Percentiles rank a stretch among this genome's conserved stretches.
Evolutionary conservation across 2,113 vertebrate species (phyloP).

Genomic region (Apistogramma diplotaenia): DNA sequence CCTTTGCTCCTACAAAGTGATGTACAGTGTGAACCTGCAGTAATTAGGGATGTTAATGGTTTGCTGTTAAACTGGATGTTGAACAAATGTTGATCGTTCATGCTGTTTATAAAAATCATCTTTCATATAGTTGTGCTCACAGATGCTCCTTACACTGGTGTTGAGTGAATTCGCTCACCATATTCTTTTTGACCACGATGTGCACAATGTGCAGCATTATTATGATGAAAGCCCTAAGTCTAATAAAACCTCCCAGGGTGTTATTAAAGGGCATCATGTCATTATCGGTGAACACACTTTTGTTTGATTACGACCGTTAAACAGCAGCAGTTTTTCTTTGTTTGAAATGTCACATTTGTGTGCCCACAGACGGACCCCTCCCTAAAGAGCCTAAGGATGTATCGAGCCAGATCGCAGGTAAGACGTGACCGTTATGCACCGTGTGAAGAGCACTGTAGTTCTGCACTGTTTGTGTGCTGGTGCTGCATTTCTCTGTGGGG

Average conservation of each 20-base stretch:
- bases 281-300: too few species aligned
- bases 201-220: too few species aligned
- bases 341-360: not conserved
- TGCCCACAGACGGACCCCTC: constrained; percentile 66
- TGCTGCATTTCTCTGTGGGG: not conserved
- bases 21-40: too few species aligned
- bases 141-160: accelerated
- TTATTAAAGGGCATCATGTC: too few species aligned
- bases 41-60: not conserved
- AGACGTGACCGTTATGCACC: not conserved
- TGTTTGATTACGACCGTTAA: not conserved
- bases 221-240: too few species aligned
- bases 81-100: not conserved
- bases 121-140: not conserved
- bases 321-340: not conserved
- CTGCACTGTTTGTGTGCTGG: not conserved
- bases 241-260: too few species aligned
- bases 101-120: not conserved
- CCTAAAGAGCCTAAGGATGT: constrained; percentile 73
- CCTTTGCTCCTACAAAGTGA: too few species aligned
- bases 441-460: not conserved
- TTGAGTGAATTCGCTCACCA: not conserved
- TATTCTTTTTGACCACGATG: not conserved
- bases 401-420: constrained; percentile 72
- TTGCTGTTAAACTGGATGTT: not conserved